Evolutionary conservation across 2,113 vertebrate genomes (phyloP).

Genomic region (Piaya cayana): DNA sequence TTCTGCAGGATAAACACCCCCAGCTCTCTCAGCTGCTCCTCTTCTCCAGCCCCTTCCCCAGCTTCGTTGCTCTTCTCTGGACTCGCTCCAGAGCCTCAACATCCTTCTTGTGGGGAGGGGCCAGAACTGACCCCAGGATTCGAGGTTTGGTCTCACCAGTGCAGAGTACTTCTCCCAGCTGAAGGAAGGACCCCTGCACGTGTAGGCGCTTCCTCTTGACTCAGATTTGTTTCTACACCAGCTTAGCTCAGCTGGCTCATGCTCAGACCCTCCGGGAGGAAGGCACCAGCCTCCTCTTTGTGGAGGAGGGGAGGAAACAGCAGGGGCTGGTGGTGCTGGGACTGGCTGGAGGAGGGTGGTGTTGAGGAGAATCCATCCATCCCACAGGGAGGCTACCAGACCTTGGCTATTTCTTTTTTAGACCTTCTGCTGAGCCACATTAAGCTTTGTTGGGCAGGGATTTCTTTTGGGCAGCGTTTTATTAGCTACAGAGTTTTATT

Average conservation of each 20-base stretch:
- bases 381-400: fast-evolving
- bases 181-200: background rate
- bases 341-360: background rate
- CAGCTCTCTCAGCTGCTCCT: too few relatives aligned
- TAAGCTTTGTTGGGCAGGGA: background rate
- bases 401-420: background rate
- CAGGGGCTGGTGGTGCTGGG: background rate
- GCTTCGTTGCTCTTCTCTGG: too few relatives aligned
- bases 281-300: background rate
- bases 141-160: too few relatives aligned
- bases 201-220: background rate
- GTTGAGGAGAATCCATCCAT: background rate
- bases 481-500: background rate
- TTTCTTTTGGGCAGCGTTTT: background rate
- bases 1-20: too few relatives aligned
- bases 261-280: background rate
- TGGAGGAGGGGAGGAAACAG: background rate
- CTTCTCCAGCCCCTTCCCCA: too few relatives aligned
- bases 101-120: too few relatives aligned
- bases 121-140: too few relatives aligned
- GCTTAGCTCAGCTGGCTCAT: background rate
- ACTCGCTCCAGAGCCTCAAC: too few relatives aligned
- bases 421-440: background rate
- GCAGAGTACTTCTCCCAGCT: background rate
- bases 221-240: background rate